A percentile compares a stretch with the other conserved stretches of the same genome.
Conservation (phyloP, 2,888 invertebrate species). For the Acanthacorydalis orientalis region DNA sequence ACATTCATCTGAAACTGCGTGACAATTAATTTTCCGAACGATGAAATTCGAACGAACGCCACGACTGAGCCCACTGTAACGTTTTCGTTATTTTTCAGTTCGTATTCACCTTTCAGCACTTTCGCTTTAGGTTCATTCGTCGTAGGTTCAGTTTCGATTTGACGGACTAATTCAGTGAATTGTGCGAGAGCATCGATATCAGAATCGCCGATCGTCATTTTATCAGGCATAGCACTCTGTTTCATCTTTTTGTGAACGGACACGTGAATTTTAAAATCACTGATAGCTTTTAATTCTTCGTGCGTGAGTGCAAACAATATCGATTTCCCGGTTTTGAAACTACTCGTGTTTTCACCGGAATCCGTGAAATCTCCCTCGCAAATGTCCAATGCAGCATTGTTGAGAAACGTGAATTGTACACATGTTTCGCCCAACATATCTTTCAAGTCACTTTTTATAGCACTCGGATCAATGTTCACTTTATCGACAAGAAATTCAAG, state of each 20-base stretch:
- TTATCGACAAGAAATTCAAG: slow-evolving; percentile 45
- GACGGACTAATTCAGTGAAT: slow-evolving; percentile 36
- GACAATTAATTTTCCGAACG: slow-evolving; percentile 43
- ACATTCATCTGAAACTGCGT: slow-evolving; percentile 43
- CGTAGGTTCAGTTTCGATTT: slow-evolving; percentile 20
- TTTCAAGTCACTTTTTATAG: slow-evolving; percentile 29
- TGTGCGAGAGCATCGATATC: slow-evolving; percentile 41
- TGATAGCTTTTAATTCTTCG: slow-evolving; percentile 31
- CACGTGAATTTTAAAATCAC: slow-evolving; percentile 37
- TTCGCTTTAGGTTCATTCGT: slow-evolving; percentile 34
- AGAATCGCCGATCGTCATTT: slow-evolving; percentile 38
- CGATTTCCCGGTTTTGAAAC: slow-evolving; percentile 45
- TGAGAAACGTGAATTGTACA: slow-evolving; percentile 39
- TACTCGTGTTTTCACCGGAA: slow-evolving; percentile 23
- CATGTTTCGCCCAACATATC: slow-evolving; percentile 33
- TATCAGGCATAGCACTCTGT: slow-evolving; percentile 35
- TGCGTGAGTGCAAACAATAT: slow-evolving; percentile 47
- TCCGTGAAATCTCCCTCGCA: slow-evolving; percentile 37
- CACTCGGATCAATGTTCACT: slow-evolving; percentile 26
- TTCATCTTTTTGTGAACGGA: slow-evolving; percentile 37
- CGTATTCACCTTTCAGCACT: slow-evolving; percentile 42
- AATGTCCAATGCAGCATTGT: slow-evolving; percentile 39
- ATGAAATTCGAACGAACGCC: slow-evolving; percentile 45
- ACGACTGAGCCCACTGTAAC: slow-evolving; percentile 36
- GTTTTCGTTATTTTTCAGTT: slow-evolving; percentile 31